These are phyloP conservation scores for Corythornis cristatus DNA, from an alignment of 2,113 vertebrate species.

Conservation along the genomic window DNA sequence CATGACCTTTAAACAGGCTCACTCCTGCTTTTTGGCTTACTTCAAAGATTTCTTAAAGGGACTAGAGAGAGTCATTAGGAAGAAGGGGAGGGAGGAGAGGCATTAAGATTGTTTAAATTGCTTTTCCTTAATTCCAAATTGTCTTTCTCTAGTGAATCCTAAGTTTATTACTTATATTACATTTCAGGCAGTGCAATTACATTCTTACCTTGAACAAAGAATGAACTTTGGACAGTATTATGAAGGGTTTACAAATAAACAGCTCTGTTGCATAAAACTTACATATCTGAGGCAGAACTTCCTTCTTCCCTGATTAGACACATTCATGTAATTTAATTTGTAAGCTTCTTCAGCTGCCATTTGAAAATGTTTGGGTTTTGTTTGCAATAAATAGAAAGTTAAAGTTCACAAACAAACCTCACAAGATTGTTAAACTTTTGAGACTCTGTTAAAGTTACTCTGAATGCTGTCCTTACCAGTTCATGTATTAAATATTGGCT, in stretches of 20 bases:
- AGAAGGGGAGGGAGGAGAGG: not conserved
- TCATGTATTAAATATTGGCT: slow-evolving; percentile 56
- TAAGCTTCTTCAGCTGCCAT: not conserved
- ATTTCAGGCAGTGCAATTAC: slow-evolving; percentile 3
- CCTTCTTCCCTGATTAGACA: slow-evolving; percentile 42
- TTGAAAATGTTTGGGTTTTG: slow-evolving; percentile 12
- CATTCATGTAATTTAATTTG: not conserved
- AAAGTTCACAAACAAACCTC: not conserved
- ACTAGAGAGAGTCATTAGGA: not conserved
- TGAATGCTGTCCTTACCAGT: not conserved
- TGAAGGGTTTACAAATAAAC: slow-evolving; percentile 49
- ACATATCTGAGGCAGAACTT: not conserved
- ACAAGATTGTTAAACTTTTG: not conserved
- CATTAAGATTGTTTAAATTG: slow-evolving; percentile 16
- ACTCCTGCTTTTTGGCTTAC: slow-evolving; percentile 1
- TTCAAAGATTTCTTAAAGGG: slow-evolving; percentile 20
- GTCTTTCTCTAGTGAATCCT: slow-evolving; percentile 46
- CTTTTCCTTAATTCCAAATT: slow-evolving; percentile 33
- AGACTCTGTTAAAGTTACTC: slow-evolving; percentile 25
- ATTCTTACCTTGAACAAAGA: slow-evolving; percentile 57
- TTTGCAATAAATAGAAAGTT: not conserved
- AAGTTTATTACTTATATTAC: not conserved
- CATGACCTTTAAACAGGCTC: slow-evolving; percentile 45
- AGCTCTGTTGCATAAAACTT: slow-evolving; percentile 38
- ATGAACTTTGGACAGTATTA: slow-evolving; percentile 27